Evolutionary conservation across 2,113 vertebrate species (phyloP), one percentile per base, ranked within the genome.

Genomic region (Sialia sialis): DNA sequence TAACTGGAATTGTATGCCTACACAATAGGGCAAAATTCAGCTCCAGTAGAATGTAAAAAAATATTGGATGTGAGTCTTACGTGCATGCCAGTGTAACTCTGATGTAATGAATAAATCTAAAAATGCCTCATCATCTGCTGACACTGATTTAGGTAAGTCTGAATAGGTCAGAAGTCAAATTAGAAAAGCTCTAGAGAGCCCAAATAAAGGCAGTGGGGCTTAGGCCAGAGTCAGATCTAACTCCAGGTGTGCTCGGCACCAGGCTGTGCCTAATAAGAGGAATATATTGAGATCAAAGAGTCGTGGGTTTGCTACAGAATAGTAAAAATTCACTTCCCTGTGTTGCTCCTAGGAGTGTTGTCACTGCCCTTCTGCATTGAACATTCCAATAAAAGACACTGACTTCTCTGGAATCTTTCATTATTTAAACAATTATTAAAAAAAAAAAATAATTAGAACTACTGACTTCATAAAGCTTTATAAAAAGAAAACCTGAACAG

Each of bases 1-100:
- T 78, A 38, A 49, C 56, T 55, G 51, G 46, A 93, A 43, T 41
- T 67, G 5, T 0, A 0, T 74, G 62, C 16, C 70, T 26, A 16
- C 36, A n/a, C 30, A 76, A 13, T 3, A 63, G 34, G 22, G 32
- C 19, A 80, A 93, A 93, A 94, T 58, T 73, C 66, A 87, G 36
- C 29, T 23, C 7, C 30, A 49, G 11, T 17, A 77, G 20, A n/a
- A 67, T 60, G 16, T 10, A 68, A 81, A 84, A 54, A 51, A 59
- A 17, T 30, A 56, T 2, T 22, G 11, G 7, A 4, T 1, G 0
- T 69, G 26, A 14, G 4, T 87, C 64, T 70, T 51, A 5, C 19
- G 6, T 22, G 34, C 16, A 36, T 11, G 8, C 11, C 63, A 48
- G 13, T 39, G 14, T 59, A 83, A 83, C 62, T 63, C n/a, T 30